phyloP scores from a whole-genome alignment of 2,888 invertebrate species.

The Lysandra coridon region DNA sequence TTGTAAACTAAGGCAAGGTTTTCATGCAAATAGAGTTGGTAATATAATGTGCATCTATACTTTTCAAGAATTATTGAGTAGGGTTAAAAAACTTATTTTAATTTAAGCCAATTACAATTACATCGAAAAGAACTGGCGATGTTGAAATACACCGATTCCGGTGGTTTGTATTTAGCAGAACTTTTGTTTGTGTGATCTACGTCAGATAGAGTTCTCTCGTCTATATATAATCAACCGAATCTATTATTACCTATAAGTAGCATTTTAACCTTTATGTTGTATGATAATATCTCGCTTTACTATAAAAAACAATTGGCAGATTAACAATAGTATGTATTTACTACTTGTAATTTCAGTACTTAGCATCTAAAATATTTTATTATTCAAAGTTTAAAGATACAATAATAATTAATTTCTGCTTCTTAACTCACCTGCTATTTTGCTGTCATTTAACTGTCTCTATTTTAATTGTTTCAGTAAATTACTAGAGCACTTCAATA shows the following conservation, averaged over 20 bases:
- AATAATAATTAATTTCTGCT: neutral
- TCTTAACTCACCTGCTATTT: neutral
- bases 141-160: too few relatives aligned
- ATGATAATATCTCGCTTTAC: neutral
- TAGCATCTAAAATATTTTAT: neutral
- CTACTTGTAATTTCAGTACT: neutral
- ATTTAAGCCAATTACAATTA: neutral
- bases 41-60: neutral
- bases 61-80: neutral
- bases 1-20: neutral
- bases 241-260: neutral
- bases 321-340: neutral
- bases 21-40: neutral
- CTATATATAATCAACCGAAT: neutral
- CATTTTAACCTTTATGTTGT: neutral
- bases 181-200: neutral
- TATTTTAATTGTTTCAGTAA: neutral
- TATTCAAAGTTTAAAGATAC: neutral
- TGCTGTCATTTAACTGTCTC: neutral
- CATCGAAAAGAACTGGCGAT: too few relatives aligned
- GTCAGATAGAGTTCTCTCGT: neutral
- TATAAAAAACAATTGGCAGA: neutral
- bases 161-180: neutral
- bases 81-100: neutral
- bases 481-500: slow-evolving; percentile 2